These are phyloP conservation scores for Rhabditoides inermis DNA, from an alignment of 2,888 invertebrate genomes.

Conservation along the genomic window DNA sequence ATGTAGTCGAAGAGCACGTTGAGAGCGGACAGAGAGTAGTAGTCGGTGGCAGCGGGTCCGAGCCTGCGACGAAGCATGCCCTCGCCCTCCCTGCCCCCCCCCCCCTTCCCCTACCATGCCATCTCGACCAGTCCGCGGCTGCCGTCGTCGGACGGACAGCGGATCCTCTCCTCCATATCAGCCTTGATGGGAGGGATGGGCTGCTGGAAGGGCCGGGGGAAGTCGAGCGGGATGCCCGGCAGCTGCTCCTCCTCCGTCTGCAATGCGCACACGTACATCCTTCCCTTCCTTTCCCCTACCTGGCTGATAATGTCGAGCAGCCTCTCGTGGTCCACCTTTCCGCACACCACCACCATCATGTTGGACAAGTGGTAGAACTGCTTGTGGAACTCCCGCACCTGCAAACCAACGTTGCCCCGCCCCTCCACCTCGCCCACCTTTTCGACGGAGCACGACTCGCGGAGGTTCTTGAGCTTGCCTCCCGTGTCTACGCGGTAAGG, in stretches of 20 bases:
- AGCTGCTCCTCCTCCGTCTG: constrained; percentile 57
- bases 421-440: constrained; percentile 59
- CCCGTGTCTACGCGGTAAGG: constrained; percentile 79
- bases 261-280: too few species aligned
- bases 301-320: constrained; percentile 68
- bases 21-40: constrained; percentile 19
- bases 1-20: constrained; percentile 54
- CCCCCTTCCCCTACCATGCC: constrained; percentile 47
- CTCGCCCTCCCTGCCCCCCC: constrained; percentile 39
- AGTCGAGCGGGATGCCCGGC: constrained; percentile 23
- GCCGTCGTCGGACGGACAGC: constrained; percentile 45
- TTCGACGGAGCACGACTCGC: constrained; percentile 70
- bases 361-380: constrained; percentile 82
- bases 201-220: constrained; percentile 35
- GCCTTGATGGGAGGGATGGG: constrained; percentile 12
- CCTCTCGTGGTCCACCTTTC: constrained; percentile 64
- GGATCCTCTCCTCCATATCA: constrained; percentile 23
- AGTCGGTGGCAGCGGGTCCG: constrained; percentile 20
- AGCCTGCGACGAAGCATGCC: constrained; percentile 43
- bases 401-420: neutral
- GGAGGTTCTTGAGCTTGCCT: constrained; percentile 73
- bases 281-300: constrained; percentile 62
- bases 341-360: constrained; percentile 72
- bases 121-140: constrained; percentile 39
- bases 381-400: constrained; percentile 68